Evolutionary conservation across 30 jellyfish, hydroid and myxozoan genomes (phyloP), one percentile per base, ranked within the genome.

Genomic region (Aurelia sp.): DNA sequence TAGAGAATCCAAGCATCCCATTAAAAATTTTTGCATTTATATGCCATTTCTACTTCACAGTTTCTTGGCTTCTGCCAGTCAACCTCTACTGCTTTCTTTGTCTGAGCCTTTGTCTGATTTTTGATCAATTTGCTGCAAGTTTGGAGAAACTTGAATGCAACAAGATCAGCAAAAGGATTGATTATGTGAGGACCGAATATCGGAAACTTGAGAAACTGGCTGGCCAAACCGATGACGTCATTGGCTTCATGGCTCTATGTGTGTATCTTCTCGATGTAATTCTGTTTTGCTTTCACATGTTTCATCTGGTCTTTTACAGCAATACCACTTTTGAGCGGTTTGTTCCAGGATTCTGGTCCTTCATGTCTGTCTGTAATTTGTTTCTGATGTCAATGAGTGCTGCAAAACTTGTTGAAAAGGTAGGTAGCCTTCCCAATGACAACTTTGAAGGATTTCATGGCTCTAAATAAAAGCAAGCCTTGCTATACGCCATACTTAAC

Each of bases 41-140:
- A 7, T n/a, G 27, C 3, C 40, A 62, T 18, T 21, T 62, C 53
- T 82, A 82, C 58, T 50, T 70, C 59, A 55, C 79, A 3, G 85
- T 82, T 15, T 76, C 91, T 9, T 82, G 91, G 91, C 91, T 82
- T 31, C 79, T 82, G 6, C 91, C 91, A 1, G 91, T 82, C 85
- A 82, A 51, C 35, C 74, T 82, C 69, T 82, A 82, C 61, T 82
- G 91, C 71, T 22, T 55, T 9, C 70, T 82, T 27, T 82, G 91
- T 70, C 37, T 82, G 13, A 74, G 78, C 58, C 72, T 82, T 58
- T 52, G 85, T 55, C 76, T 82, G 71, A 27, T 70, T 0, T 74
- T 82, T 70, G 85, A 69, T 23, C 91, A 82, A 78, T 82, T 82
- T 62, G 37, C 57, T 30, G 47, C 91, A 0, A 69, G 79, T 4